Evolutionary conservation across 2,113 vertebrate genomes (phyloP).

Genomic region (Neodon shergylaensis): DNA sequence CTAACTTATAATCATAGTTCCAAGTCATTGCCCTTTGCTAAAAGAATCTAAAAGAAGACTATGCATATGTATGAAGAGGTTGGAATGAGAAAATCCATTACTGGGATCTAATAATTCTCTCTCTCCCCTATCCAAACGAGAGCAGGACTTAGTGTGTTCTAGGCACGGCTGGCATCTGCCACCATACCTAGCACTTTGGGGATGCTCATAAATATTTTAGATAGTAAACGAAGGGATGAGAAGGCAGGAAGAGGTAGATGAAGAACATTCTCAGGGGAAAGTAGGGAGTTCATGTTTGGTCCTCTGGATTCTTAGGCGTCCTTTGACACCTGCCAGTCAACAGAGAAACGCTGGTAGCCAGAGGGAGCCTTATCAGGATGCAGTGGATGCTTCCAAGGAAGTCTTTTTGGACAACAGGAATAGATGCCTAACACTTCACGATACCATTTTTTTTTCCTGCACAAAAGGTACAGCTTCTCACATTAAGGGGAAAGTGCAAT

Average conservation of each 20-base stretch:
- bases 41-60: conserved; percentile 35
- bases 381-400: background rate
- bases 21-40: background rate
- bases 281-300: background rate
- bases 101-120: background rate
- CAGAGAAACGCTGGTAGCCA: background rate
- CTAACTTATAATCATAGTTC: conserved; percentile 19
- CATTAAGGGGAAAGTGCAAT: background rate
- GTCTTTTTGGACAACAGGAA: conserved; percentile 17
- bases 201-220: background rate
- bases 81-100: background rate
- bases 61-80: background rate
- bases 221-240: background rate
- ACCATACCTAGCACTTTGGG: background rate
- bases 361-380: background rate
- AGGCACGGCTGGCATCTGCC: background rate
- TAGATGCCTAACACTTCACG: background rate
- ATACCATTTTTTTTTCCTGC: background rate
- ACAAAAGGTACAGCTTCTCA: conserved; percentile 40
- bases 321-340: background rate
- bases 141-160: background rate
- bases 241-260: background rate
- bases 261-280: background rate
- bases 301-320: background rate
- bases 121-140: background rate